Base-by-base conservation (phyloP, 2,888 invertebrate species). In the Eupithecia vulgata region DNA sequence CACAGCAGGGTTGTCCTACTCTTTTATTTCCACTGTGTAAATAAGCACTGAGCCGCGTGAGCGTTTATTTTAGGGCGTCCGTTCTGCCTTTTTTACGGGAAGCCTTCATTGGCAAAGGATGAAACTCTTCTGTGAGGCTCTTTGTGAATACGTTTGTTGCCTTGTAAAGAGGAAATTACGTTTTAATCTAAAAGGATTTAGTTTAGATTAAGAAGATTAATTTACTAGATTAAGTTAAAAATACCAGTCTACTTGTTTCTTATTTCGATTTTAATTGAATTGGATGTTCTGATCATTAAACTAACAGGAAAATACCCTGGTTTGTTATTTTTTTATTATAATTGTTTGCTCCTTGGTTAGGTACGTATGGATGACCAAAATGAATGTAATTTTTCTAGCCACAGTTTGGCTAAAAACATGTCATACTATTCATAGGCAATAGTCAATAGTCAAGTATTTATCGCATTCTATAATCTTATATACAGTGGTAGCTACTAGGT, bases 61-160 rank as follows among this genome's bases (percentile, higher is more conserved):
- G 80, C 79, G 81, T 82, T 85, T 84, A 84, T 84, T 82, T 84
- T 80, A 79, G 76, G 70, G 76, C 76, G 62, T 74, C 80, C 78
- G 81, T 68, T 57, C 64, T 68, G 45, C 68, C 45, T 65, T 68
- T 79, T 81, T 78, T 79, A 81, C 81, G 74, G 79, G 80, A 80
- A 79, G 82, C 83, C 81, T 79, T 81, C 77, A 76, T 76, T 80
- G 79, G 71, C 74, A 78, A 79, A 79, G 71, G 67, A 64, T 62
- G 52, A 65, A 71, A 40, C 73, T 52, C 73, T 64, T 64, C 15
- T 34, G 25, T 57, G 57, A 25, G 21, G 57, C 57, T 25, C 25
- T 57, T 57, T 57, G 61, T 61, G 61, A 34, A 61, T 61, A 61
- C 61, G 34, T 61, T 61, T 61, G 25, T 30, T 30, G 61, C 61